Conservation (phyloP, 2,113 vertebrate species). For the Marmota flaviventris region DNA sequence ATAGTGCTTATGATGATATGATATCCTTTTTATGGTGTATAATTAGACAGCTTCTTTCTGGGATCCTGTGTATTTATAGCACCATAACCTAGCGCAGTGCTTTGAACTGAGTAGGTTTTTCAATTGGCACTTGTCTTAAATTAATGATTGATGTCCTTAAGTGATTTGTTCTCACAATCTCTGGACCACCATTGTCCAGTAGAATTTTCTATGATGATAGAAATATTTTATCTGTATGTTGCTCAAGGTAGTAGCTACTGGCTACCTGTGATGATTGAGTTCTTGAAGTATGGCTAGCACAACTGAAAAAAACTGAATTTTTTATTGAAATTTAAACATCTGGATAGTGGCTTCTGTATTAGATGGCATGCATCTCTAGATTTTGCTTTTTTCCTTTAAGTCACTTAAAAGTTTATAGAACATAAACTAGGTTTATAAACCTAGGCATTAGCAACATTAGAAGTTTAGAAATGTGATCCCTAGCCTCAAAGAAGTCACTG, state of each 20-base stretch:
- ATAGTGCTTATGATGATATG: not conserved
- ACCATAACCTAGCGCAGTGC: not conserved
- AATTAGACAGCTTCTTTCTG: not conserved
- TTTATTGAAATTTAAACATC: constrained; percentile 16
- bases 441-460: not conserved
- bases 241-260: not conserved
- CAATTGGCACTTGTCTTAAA: not conserved
- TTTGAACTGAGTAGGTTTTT: constrained; percentile 14
- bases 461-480: constrained; percentile 19
- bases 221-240: not conserved
- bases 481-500: constrained; percentile 35
- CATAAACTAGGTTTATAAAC: not conserved
- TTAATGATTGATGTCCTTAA: not conserved
- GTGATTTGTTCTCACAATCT: not conserved
- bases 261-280: not conserved
- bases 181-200: not conserved
- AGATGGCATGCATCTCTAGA: not conserved
- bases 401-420: not conserved
- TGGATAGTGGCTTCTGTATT: not conserved
- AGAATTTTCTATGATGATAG: not conserved
- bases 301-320: constrained; percentile 33
- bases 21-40: not conserved
- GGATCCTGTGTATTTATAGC: not conserved
- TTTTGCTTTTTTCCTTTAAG: not conserved
- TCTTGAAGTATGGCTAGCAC: not conserved